Evolutionary conservation across 2,888 invertebrate genomes (phyloP), one percentile per base, ranked within the genome.

Genomic region (Phaonia tiefii): DNA sequence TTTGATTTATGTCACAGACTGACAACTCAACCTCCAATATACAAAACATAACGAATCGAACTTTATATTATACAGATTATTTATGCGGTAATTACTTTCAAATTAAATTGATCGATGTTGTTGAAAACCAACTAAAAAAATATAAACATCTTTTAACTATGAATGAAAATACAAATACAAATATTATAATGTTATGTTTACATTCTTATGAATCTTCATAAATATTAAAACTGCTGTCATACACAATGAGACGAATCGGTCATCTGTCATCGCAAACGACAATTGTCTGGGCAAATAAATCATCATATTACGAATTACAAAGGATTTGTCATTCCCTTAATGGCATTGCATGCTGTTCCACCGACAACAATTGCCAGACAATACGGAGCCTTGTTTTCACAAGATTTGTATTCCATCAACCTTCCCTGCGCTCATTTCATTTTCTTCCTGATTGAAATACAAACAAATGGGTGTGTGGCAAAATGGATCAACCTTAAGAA

Each of bases 271-370:
- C 58, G 39, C 22, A 8, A 25, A 22, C 58, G 49, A 74, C 72
- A 54, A 51, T 70, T 49, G 20, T 49, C 58, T 60, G 26, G 51
- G 58, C 54, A 70, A 4, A 72, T 17, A 74, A 58, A 26, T 66
- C 54, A 67, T 70, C 26, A 75, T 78, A 73, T 51, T 73, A 69
- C n/a, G 56, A 15, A 54, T 58, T 11, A 72, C 46, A 74, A 65
- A 80, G 79, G 79, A 84, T 83, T 83, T 84, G 83, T 84, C 83
- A 82, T 85, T 75, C 75, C 80, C 82, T 78, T 77, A 83, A 83
- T 82, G 79, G 80, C 83, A 84, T 77, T 81, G n/a, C 31, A 31
- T 31, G n/a, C n/a, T n/a, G n/a, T n/a, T n/a, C 79, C 73, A 82
- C 39, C 42, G 39, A 67, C 82, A 75, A 75, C 77, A 74, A 72